These are phyloP conservation scores for Simalia tracyae DNA, from an alignment of 2,797 vertebrate species.

Conservation along the genomic window DNA sequence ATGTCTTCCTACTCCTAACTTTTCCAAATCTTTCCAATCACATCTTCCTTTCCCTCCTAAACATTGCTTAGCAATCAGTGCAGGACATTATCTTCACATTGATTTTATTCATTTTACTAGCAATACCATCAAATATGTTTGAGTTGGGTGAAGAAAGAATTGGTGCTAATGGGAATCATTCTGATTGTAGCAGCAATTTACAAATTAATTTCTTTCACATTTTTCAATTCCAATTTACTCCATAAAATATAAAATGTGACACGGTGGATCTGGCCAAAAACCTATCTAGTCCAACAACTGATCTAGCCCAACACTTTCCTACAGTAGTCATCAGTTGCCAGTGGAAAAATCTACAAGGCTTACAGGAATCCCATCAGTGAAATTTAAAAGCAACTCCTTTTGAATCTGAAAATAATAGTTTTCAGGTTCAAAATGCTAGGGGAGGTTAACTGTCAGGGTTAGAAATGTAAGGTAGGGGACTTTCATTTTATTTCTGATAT, in stretches of 20 bases:
- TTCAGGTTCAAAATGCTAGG: not conserved
- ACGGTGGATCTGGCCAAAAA: not conserved
- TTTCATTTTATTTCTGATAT: slow-evolving; percentile 49
- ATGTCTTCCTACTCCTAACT: not conserved
- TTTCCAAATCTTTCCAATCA: not conserved
- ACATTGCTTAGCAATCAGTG: not conserved
- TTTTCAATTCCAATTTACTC: not conserved
- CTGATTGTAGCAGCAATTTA: not conserved
- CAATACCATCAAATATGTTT: not conserved
- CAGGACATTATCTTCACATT: no score
- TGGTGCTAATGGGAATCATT: not conserved
- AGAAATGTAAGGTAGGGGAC: slow-evolving; percentile 43
- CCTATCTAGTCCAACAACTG: not conserved
- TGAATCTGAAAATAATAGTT: not conserved
- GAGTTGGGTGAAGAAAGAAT: not conserved
- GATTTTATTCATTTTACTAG: not conserved
- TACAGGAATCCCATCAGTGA: not conserved
- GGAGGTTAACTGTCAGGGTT: not conserved
- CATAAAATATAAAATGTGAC: not conserved
- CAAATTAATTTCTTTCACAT: not conserved
- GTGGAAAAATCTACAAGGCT: not conserved
- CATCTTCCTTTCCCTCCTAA: not conserved
- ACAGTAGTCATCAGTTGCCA: not conserved
- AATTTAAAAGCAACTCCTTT: not conserved
- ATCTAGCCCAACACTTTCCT: not conserved